A percentile compares a stretch with the other conserved stretches of the same genome.
These are phyloP conservation scores for Bubalus kerabau DNA, from an alignment of 2,113 vertebrate species.

Conservation along the genomic window DNA sequence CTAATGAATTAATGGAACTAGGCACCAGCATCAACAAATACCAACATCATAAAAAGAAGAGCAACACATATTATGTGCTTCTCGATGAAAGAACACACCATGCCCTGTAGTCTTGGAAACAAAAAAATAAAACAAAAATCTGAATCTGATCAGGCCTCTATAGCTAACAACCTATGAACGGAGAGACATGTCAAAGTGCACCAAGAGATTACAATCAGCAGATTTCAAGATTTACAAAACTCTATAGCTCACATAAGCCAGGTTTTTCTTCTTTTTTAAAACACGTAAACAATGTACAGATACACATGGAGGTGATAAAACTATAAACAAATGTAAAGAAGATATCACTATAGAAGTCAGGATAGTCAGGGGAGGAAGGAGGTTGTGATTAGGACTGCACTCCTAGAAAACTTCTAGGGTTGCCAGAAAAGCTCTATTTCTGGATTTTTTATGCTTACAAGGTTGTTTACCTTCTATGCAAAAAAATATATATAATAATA, in stretches of 20 bases:
- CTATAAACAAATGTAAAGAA: not conserved
- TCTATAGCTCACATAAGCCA: not conserved
- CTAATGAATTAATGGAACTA: not conserved
- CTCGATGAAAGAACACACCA: not conserved
- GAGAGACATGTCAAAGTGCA: not conserved
- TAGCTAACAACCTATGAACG: not conserved
- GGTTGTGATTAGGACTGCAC: not conserved
- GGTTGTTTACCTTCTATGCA: not conserved
- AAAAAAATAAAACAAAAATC: not conserved
- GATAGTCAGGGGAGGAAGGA: not conserved
- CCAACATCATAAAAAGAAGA: not conserved
- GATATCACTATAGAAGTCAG: not conserved
- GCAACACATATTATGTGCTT: not conserved
- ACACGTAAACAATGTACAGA: not conserved
- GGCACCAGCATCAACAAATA: not conserved
- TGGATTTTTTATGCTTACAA: not conserved
- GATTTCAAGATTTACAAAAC: not conserved
- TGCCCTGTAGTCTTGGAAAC: not conserved
- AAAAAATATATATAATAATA: not conserved
- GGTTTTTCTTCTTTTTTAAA: not conserved
- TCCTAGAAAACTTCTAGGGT: not conserved
- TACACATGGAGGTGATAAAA: not conserved
- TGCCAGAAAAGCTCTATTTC: not conserved
- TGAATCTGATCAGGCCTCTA: not conserved
- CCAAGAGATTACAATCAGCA: not conserved